Evolutionary conservation across 2,113 vertebrate genomes (phyloP).

Genomic region (Gadus macrocephalus): DNA sequence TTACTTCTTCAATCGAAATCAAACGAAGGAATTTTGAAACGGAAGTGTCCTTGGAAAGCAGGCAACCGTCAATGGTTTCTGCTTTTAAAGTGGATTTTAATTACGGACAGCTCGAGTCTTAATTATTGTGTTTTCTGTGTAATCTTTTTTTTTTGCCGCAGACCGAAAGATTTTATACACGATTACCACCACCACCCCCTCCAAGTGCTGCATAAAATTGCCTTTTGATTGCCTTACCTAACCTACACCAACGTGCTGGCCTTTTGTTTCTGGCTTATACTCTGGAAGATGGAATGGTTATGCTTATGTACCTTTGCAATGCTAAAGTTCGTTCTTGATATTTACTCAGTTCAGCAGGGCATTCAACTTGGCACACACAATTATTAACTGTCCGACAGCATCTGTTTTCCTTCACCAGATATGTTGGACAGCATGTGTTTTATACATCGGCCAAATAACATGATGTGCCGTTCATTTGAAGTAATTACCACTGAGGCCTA

Average conservation of each 20-base stretch:
- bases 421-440: not conserved
- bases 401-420: slow-evolving; percentile 24
- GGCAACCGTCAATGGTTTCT: not conserved
- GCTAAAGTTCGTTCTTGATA: no score
- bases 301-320: no score
- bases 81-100: not conserved
- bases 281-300: no score
- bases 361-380: no score
- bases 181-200: not conserved
- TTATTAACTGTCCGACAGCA: not conserved
- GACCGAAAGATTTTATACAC: not conserved
- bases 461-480: slow-evolving; percentile 29
- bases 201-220: slow-evolving; percentile 7
- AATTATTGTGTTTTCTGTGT: not conserved
- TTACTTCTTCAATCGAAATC: not conserved
- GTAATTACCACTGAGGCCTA: slow-evolving; percentile 35
- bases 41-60: slow-evolving; percentile 13
- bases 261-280: not conserved
- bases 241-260: no score
- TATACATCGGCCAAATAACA: slow-evolving; percentile 31
- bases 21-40: slow-evolving; percentile 6
- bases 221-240: not conserved
- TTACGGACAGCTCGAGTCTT: slow-evolving; percentile 10
- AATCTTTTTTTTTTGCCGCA: not conserved
- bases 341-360: no score